phyloP scores from a whole-genome alignment of 1,140 invertebrate species.

The Phocides pigmalion region DNA sequence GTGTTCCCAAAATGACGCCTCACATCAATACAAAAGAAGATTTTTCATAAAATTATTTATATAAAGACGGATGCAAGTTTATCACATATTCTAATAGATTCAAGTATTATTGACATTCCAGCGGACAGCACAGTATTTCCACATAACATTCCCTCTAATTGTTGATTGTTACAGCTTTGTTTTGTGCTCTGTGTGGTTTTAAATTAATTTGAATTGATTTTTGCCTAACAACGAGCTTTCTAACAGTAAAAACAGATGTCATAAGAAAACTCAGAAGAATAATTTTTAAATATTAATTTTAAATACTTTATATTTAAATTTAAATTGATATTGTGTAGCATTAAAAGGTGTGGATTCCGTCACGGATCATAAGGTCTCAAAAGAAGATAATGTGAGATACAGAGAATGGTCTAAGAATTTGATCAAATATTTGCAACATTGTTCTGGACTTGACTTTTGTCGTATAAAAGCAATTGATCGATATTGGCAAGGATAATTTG shows the following conservation, averaged over 20 bases:
- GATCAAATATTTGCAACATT: no score
- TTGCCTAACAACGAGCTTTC: constrained; percentile 53
- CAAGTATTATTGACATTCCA: constrained; percentile 20
- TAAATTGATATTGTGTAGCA: no score
- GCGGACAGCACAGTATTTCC: constrained; percentile 6
- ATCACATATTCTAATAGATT: neutral
- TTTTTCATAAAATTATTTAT: no score
- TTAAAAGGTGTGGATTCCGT: neutral
- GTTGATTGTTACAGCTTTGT: constrained; percentile 29
- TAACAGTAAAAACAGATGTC: no score
- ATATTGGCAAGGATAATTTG: no score
- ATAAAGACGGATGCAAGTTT: neutral
- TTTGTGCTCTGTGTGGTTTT: constrained; percentile 56
- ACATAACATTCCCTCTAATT: constrained; percentile 41
- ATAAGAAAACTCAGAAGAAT: no score
- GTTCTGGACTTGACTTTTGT: no score
- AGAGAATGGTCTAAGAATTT: no score
- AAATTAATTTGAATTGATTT: constrained; percentile 49
- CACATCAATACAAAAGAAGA: no score
- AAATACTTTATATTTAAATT: neutral
- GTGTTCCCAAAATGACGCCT: no score
- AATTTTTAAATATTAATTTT: neutral
- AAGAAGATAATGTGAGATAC: no score
- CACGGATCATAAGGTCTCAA: neutral
- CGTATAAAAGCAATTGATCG: no score